Conservation (phyloP, 2,888 invertebrate species). For the Leptinotarsa rubiginosa region DNA sequence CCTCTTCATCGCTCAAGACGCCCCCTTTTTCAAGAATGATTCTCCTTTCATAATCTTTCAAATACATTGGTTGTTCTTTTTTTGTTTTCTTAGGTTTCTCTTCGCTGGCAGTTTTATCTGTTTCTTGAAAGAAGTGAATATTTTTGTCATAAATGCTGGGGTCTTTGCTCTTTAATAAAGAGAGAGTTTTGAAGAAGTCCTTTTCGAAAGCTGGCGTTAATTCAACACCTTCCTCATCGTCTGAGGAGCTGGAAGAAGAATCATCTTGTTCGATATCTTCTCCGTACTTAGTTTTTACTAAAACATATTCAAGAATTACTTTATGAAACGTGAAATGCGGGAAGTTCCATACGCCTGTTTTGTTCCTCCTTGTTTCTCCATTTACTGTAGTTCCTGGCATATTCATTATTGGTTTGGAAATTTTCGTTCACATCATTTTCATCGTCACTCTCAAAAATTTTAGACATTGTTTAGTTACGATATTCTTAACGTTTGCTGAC, state of each 20-base stretch:
- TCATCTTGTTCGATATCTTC: constrained; percentile 67
- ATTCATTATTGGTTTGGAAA: constrained; percentile 80
- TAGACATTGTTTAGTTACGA: constrained; percentile 17
- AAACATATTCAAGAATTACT: constrained; percentile 46
- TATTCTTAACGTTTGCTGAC: background rate
- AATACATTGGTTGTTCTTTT: constrained; percentile 72
- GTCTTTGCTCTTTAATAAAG: constrained; percentile 88
- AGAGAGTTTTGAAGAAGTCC: constrained; percentile 87
- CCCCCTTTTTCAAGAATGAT: constrained; percentile 79
- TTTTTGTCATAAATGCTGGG: constrained; percentile 88
- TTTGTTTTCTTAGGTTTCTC: constrained; percentile 60
- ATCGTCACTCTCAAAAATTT: constrained; percentile 58
- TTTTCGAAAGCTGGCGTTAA: constrained; percentile 80
- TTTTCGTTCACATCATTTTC: constrained; percentile 69
- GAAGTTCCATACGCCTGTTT: constrained; percentile 75
- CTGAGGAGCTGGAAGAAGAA: constrained; percentile 70
- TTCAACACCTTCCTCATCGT: constrained; percentile 73
- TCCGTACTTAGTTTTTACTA: constrained; percentile 83
- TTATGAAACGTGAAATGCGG: background rate
- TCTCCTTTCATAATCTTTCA: constrained; percentile 85
- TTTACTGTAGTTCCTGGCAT: constrained; percentile 85
- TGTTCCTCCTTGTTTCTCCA: constrained; percentile 90
- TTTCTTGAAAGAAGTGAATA: constrained; percentile 74
- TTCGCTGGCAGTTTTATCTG: constrained; percentile 18
- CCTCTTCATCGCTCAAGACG: constrained; percentile 66